These are phyloP conservation scores for Nomada flava DNA, from an alignment of 2,888 invertebrate genomes.

Conservation along the genomic window DNA sequence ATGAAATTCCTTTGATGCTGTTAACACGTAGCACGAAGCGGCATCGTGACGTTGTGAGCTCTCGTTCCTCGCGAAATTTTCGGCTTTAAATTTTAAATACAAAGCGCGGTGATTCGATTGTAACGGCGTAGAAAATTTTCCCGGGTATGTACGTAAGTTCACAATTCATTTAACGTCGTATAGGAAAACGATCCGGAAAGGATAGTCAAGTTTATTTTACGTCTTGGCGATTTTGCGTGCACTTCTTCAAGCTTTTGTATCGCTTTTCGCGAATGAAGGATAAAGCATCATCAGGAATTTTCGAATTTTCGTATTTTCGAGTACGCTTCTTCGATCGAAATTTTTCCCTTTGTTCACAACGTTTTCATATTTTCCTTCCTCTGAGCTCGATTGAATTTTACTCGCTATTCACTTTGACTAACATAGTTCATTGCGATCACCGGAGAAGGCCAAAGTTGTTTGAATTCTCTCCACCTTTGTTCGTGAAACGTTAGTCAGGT, in stretches of 20 bases:
- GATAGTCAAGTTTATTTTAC: constrained; percentile 22
- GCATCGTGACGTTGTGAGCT: background rate
- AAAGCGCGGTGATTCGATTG: constrained; percentile 25
- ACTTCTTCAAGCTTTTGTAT: background rate
- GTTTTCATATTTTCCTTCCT: constrained; percentile 10
- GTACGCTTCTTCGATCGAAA: constrained; percentile 9
- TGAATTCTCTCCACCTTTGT: background rate
- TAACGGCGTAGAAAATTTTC: constrained; percentile 10
- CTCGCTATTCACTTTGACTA: background rate
- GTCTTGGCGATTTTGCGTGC: constrained; percentile 3
- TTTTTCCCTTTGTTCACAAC: constrained; percentile 14
- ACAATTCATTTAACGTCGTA: background rate
- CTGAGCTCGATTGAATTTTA: background rate
- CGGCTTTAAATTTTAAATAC: constrained; percentile 31
- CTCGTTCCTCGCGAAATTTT: constrained; percentile 8
- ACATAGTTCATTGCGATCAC: background rate
- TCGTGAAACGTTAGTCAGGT: no score
- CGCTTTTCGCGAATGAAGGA: background rate
- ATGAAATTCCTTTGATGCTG: background rate
- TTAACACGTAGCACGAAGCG: background rate
- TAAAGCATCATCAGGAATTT: constrained; percentile 1
- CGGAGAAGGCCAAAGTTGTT: background rate
- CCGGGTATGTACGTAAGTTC: background rate
- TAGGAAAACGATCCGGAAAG: constrained; percentile 1
- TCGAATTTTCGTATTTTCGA: background rate